These are phyloP conservation scores for Globodera rostochiensis DNA, from an alignment of 1,140 invertebrate genomes.

Conservation along the genomic window DNA sequence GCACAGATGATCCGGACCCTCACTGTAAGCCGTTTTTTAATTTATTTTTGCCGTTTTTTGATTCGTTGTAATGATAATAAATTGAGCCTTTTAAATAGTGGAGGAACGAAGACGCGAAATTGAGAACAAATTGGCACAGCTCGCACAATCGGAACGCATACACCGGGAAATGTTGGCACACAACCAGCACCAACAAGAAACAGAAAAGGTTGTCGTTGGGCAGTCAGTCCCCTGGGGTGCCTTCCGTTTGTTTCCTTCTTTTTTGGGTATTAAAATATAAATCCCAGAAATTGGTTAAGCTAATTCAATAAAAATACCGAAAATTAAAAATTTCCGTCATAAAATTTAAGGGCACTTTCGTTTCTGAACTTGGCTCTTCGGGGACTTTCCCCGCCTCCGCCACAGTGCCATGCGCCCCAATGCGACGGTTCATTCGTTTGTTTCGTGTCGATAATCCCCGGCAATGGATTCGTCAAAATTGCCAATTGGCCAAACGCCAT, in stretches of 20 bases:
- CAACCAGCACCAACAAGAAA: neutral
- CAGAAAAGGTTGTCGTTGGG: no score
- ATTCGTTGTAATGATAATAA: no score
- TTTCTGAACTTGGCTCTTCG: neutral
- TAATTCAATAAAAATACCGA: no score
- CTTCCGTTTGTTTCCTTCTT: no score
- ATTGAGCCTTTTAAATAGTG: neutral
- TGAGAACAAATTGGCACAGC: conserved; percentile 12
- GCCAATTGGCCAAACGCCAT: conserved; percentile 25
- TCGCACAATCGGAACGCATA: conserved; percentile 20
- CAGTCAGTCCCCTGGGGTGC: no score
- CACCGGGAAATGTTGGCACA: conserved; percentile 24
- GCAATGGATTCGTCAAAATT: conserved; percentile 20
- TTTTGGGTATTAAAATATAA: no score
- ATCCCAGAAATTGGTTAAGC: no score
- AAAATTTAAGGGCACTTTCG: neutral
- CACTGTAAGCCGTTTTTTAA: neutral
- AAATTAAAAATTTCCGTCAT: no score
- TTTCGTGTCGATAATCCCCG: conserved; percentile 18
- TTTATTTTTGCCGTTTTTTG: neutral
- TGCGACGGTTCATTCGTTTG: conserved; percentile 17
- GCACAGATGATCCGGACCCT: conserved; percentile 23
- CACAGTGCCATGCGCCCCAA: neutral
- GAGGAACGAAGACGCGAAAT: conserved; percentile 16
- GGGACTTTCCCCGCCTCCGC: neutral